Evolutionary conservation across 2,113 vertebrate genomes (phyloP), one percentile per base, ranked within the genome.

Genomic region (Prionailurus viverrinus): DNA sequence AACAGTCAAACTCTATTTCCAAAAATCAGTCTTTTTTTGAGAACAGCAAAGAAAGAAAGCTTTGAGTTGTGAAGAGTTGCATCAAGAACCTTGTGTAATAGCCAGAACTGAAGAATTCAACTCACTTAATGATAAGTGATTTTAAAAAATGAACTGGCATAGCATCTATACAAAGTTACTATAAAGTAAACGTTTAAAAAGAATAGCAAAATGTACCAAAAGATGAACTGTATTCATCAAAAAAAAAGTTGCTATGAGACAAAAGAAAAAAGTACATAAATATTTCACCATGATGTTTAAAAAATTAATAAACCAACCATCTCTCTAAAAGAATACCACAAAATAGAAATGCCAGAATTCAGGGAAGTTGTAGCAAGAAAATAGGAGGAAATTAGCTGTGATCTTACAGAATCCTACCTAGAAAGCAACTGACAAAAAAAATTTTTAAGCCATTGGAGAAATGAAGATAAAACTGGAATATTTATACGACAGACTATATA

Each of bases 181-280:
- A 6, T 51, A 78, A 48, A 36, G 33, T 73, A 90, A 94, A 93
- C 86, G 55, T 51, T 55, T 69, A 33, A 73, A 71, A 61, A 94
- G 18, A 94, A 4, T 23, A 85, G 53, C 61, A 55, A 83, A 95
- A 86, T 89, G 89, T 97, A 36, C 21, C 87, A 97, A 92, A 33
- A 84, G 53, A 63, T 41, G 18, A 87, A 76, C n/a, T 69, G 48
- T 14, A 82, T 51, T 71, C 33, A 84, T 55, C 4, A 19, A 53
- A 91, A 87, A 83, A 84, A 73, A 69, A 15, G 36, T 36, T 91
- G 15, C 48, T 88, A 58, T 19, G 1, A 97, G 90, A 58, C 41
- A 90, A 87, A 80, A 69, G 76, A 80, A 51, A 87, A 84, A 84
- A 68, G 31, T 29, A 73, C 53, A 76, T 61, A 71, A 95, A 96